Evolutionary conservation across 92 coral and sea anemone genomes (phyloP).

Genomic region (Umimayanthus chanpuru): DNA sequence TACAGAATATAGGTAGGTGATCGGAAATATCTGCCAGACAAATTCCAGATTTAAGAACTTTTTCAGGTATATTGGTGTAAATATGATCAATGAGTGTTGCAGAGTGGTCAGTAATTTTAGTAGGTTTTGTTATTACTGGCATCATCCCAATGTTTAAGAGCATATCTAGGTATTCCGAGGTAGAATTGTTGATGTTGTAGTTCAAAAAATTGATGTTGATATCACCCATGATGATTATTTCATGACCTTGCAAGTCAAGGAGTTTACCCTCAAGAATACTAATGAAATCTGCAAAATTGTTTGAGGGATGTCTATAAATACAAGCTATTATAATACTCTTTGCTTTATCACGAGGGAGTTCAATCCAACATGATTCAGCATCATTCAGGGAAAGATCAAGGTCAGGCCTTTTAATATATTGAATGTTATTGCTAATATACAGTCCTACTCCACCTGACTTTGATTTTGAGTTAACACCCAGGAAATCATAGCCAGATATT

Average conservation of each 20-base stretch:
- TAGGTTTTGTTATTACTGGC: conserved; percentile 46
- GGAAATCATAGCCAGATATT: conserved; percentile 40
- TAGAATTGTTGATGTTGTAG: conserved; percentile 37
- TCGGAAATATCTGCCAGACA: no score
- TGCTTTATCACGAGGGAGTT: conserved; percentile 32
- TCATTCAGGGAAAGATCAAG: conserved; percentile 20
- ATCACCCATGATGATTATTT: conserved; percentile 42
- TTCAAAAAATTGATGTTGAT: conserved; percentile 35
- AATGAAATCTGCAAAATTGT: conserved; percentile 29
- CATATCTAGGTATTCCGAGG: conserved; percentile 47
- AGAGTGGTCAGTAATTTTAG: background rate
- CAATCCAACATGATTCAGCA: no score
- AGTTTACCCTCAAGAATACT: conserved; percentile 11
- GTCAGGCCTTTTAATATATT: conserved; percentile 35
- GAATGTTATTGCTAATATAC: conserved; percentile 15
- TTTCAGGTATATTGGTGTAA: no score
- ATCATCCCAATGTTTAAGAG: conserved; percentile 20
- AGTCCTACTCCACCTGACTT: conserved; percentile 43
- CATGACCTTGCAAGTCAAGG: conserved; percentile 23
- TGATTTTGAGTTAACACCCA: conserved; percentile 24
- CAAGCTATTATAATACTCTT: conserved; percentile 46
- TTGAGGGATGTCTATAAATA: conserved; percentile 47
- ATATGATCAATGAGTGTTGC: no score
- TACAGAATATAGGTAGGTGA: no score
- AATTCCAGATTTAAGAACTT: no score